A percentile compares a stretch with the other conserved stretches of the same genome.
Conservation (phyloP, 2,797 vertebrate genomes). For the Mallotus villosus region DNA sequence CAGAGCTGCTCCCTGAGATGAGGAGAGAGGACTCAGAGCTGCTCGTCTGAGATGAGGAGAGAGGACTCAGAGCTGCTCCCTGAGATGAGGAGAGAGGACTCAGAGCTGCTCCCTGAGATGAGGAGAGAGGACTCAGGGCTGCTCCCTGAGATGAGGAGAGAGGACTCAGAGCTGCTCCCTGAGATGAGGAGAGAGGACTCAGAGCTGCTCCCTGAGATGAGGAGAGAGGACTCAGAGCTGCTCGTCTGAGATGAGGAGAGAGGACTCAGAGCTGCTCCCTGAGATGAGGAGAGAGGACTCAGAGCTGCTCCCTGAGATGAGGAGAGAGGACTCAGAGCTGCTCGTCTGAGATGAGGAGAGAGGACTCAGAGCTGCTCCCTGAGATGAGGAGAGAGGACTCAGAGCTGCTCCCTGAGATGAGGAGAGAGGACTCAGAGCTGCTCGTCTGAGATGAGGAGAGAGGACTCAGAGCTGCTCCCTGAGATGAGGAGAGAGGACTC, state of each 20-base stretch:
- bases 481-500: constrained; percentile 45
- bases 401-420: no score
- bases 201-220: no score
- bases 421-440: no score
- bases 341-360: constrained; percentile 46
- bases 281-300: constrained; percentile 45
- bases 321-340: no score
- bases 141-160: no score
- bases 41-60: constrained; percentile 46
- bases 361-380: constrained; percentile 51
- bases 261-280: constrained; percentile 51
- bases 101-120: constrained; percentile 52
- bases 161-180: constrained; percentile 54
- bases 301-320: no score
- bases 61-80: no score
- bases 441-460: constrained; percentile 46
- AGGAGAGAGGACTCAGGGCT: constrained; percentile 39
- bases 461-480: constrained; percentile 51
- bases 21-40: no score
- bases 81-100: no score
- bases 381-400: constrained; percentile 45
- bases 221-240: no score
- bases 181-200: constrained; percentile 45
- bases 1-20: no score
- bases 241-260: constrained; percentile 46